Evolutionary conservation across 2,888 invertebrate species (phyloP).

Genomic region (Tubulanus polymorphus): DNA sequence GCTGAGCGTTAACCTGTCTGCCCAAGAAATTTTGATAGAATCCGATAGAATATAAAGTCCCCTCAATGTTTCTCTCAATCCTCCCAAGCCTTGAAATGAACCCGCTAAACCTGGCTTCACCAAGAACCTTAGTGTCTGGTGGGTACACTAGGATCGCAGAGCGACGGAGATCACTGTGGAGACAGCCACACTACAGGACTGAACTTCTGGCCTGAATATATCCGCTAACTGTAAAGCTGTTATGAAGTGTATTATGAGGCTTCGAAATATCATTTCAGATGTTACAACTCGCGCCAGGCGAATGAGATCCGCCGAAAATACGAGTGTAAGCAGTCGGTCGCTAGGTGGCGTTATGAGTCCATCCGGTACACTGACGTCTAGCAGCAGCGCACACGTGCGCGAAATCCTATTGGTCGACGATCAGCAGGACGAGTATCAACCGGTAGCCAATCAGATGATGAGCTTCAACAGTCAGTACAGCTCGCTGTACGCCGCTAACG

Average conservation of each 20-base stretch:
- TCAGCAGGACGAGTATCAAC: not conserved
- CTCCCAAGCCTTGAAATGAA: too few relatives aligned
- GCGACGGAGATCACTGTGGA: too few relatives aligned
- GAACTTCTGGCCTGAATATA: too few relatives aligned
- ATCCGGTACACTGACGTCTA: not conserved
- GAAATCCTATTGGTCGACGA: not conserved
- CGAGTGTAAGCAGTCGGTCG: constrained; percentile 1
- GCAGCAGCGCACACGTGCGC: not conserved
- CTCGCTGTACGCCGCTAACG: not conserved
- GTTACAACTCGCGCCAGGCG: not conserved
- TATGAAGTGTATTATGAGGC: not conserved
- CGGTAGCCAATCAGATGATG: not conserved
- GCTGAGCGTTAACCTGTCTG: too few relatives aligned
- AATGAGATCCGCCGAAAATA: not conserved
- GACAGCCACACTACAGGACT: too few relatives aligned
- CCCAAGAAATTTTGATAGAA: too few relatives aligned
- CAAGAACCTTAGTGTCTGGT: too few relatives aligned
- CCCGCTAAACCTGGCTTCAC: too few relatives aligned
- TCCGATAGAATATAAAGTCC: too few relatives aligned
- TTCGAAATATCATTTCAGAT: not conserved
- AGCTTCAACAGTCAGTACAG: not conserved
- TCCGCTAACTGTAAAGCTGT: not conserved
- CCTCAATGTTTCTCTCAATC: too few relatives aligned
- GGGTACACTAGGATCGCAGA: too few relatives aligned
- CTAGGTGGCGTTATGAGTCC: not conserved